Conservation (phyloP, 2,888 invertebrate species). For the Mesorhabditis belari region DNA sequence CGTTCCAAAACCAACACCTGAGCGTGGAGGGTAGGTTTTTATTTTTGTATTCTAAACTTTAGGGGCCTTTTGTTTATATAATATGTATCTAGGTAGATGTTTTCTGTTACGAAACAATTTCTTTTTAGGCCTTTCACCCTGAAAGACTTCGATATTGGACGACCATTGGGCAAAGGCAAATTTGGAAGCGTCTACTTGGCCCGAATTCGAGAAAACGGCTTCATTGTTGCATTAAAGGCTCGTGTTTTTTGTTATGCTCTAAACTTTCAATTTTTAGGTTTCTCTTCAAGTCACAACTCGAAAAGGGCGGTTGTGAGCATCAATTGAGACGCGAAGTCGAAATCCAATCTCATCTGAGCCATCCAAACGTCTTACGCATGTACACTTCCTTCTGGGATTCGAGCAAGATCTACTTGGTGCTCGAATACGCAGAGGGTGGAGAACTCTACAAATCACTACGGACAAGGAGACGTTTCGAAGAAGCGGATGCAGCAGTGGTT, state of each 20-base stretch:
- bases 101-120: too few relatives aligned
- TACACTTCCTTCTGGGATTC: slow-evolving; percentile 54
- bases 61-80: too few relatives aligned
- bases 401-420: slow-evolving; percentile 51
- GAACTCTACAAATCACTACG: slow-evolving; percentile 52
- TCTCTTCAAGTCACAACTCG: slow-evolving; percentile 79
- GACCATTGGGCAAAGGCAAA: slow-evolving; percentile 86
- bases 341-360: slow-evolving; percentile 78
- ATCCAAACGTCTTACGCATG: slow-evolving; percentile 53
- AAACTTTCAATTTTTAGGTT: slow-evolving; percentile 14
- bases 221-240: slow-evolving; percentile 10
- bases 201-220: slow-evolving; percentile 59
- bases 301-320: slow-evolving; percentile 78
- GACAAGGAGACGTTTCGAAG: slow-evolving; percentile 42
- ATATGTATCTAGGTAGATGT: too few relatives aligned
- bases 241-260: background rate
- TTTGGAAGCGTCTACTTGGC: slow-evolving; percentile 95
- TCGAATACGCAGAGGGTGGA: slow-evolving; percentile 52
- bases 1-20: background rate
- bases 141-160: slow-evolving; percentile 84
- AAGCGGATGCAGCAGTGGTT: slow-evolving; percentile 47
- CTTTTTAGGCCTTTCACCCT: slow-evolving; percentile 10
- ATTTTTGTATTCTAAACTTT: background rate
- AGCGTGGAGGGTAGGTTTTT: background rate
- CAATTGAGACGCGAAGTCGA: slow-evolving; percentile 93